Conservation (phyloP, 2,113 vertebrate species). For the Uropsilus gracilis region DNA sequence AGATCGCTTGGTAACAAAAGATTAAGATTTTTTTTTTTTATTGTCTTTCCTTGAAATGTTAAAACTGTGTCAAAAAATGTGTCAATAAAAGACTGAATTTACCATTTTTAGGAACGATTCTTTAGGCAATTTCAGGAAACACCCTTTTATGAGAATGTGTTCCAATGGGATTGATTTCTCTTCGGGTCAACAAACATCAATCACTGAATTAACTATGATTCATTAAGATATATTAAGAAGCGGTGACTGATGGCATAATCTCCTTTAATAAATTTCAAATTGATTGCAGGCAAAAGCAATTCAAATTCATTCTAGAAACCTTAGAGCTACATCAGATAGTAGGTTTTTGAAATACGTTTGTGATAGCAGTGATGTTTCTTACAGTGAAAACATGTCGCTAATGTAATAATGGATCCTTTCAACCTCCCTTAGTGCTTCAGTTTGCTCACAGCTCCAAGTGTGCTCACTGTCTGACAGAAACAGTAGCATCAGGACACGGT, state of each 20-base stretch:
- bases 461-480: background rate
- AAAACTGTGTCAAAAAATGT: conserved; percentile 24
- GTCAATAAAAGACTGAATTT: background rate
- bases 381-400: background rate
- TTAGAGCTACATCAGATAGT: background rate
- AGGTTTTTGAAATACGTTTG: background rate
- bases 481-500: background rate
- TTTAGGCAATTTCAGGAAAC: background rate
- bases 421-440: background rate
- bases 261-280: conserved; percentile 14
- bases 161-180: background rate
- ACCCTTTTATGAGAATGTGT: background rate
- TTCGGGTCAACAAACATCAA: conserved; percentile 9
- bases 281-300: background rate
- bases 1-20: background rate
- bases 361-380: background rate
- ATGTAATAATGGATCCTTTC: background rate
- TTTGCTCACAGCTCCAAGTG: background rate
- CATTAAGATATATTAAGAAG: background rate
- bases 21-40: background rate
- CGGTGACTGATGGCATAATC: background rate
- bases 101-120: background rate
- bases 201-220: background rate
- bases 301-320: background rate
- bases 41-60: background rate